Evolutionary conservation across 2,797 vertebrate species (phyloP).

Genomic region (Adrianichthys oophorus): DNA sequence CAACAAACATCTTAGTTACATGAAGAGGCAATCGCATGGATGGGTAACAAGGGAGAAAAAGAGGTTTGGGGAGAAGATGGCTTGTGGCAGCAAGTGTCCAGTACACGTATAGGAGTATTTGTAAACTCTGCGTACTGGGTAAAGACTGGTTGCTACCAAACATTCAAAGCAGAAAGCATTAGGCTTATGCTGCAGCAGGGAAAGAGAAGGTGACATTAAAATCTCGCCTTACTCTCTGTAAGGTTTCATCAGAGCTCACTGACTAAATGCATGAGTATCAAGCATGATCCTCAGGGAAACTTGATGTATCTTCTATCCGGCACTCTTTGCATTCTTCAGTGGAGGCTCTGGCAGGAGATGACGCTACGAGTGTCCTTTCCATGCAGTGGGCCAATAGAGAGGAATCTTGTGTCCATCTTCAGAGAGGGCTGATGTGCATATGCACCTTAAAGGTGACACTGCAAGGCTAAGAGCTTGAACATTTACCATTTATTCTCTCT

Average conservation of each 20-base stretch:
- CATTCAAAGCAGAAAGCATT: slow-evolving; percentile 80
- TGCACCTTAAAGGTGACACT: slow-evolving; percentile 44
- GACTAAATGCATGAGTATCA: slow-evolving; percentile 42
- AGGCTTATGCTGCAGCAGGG: slow-evolving; percentile 70
- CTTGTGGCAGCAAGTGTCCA: slow-evolving; percentile 60
- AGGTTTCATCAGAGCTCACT: slow-evolving; percentile 58
- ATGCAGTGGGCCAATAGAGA: slow-evolving; percentile 59
- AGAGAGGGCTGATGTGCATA: slow-evolving; percentile 58
- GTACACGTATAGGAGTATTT: slow-evolving; percentile 68
- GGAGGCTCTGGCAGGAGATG: slow-evolving; percentile 47
- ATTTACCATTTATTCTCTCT: slow-evolving; percentile 35
- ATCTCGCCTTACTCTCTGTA: slow-evolving; percentile 60
- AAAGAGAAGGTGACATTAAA: slow-evolving; percentile 58
- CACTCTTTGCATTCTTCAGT: slow-evolving; percentile 52
- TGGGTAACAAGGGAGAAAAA: slow-evolving; percentile 31
- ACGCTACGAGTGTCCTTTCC: slow-evolving; percentile 51
- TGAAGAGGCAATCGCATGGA: slow-evolving; percentile 54
- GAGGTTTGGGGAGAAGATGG: slow-evolving; percentile 39
- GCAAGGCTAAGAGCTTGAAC: slow-evolving; percentile 60
- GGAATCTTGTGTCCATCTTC: slow-evolving; percentile 63
- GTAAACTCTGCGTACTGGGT: slow-evolving; percentile 72
- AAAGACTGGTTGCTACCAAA: slow-evolving; percentile 75
- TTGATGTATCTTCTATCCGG: slow-evolving; percentile 34
- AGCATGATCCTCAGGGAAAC: slow-evolving; percentile 49
- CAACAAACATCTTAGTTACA: slow-evolving; percentile 51